Evolutionary conservation across 1,140 invertebrate genomes (phyloP), one percentile per base, ranked within the genome.

Genomic region (Aricia agestis): DNA sequence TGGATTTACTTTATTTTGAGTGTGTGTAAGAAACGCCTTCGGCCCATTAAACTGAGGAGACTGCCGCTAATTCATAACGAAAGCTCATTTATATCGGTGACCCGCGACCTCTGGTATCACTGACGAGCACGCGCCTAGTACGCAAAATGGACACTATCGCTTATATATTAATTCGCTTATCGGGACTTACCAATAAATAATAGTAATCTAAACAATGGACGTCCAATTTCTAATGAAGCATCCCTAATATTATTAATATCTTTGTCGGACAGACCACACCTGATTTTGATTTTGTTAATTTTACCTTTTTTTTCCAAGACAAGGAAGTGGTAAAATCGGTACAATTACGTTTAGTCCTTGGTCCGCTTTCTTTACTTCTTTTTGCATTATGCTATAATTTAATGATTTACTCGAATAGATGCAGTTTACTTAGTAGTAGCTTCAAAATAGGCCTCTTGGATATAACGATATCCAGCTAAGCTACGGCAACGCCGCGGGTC

Each of bases 71-170:
- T 72, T 52, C 66, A 71, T 67, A 66, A 72, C 73, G 58, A 66
- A 59, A 63, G 75, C 76, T 72, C 72, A 83, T 82, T 82, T 89
- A 90, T 89, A 89, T 79, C 68, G 72, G 79, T 79, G 79, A 73
- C 83, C 86, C 83, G 79, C 87, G 88, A 90, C 88, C 88, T 72
- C 52, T 70, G 70, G 84, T 89, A 91, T 90, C 88, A 76, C 71
- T 70, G 76, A 73, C 78, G 79, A 87, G 87, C 89, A 91, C 89
- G 89, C 87, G 89, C 82, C 79, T 76, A 77, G 75, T 78, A 76
- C 76, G 78, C 78, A 79, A 81, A 79, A 79, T 79, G 77, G 76
- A 78, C 77, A 71, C 77, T 82, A 80, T 80, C 76, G 72, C 66
- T 68, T 77, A 73, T 71, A 77, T 76, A 82, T 76, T 77, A 74